Evolutionary conservation across 2,888 invertebrate species (phyloP), one percentile per base, ranked within the genome.

Genomic region (Tenthredo distinguenda): DNA sequence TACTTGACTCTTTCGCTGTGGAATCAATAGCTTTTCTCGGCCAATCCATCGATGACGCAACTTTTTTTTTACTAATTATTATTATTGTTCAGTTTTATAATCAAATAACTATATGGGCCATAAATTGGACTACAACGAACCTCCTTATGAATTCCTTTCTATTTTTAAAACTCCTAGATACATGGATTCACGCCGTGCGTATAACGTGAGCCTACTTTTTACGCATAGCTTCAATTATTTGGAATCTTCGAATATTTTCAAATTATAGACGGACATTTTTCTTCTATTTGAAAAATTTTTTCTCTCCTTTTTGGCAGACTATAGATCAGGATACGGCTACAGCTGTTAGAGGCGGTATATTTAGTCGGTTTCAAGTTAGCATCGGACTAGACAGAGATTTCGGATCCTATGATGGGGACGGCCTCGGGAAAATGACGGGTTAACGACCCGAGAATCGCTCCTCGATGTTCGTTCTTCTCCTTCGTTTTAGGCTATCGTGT

Each of bases 361-460:
- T 62, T 62, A 26, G 62, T 62, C 62, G 26, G 26, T 21, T 62
- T 62, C 21, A 62, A 62, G 62, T 62, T 62, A 62, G 18, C 34
- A 68, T 2, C 26, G 34, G 26, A 34, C 31, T 31, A 68, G 31
- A 68, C 68, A 62, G 74, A 74, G 43, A 26, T 74, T 74, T 74
- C 10, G 74, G 43, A 74, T 74, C 43, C 26, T 26, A 74, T 74
- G 10, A 26, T 72, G 43, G 43, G 74, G 74, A 40, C 21, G 74
- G 21, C 74, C 74, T 43, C 74, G 74, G 21, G 43, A 43, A 74
- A 26, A 74, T 43, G 74, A 43, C 40, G 40, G 74, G 74, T 74
- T 74, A 74, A 74, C 74, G 74, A 74, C 40, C 74, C 74, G 74
- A 43, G 74, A 74, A 74, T 21, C 40, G 74, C 74, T 74, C 12